Conservation (phyloP, 2,113 vertebrate genomes). For the Lontra canadensis region DNA sequence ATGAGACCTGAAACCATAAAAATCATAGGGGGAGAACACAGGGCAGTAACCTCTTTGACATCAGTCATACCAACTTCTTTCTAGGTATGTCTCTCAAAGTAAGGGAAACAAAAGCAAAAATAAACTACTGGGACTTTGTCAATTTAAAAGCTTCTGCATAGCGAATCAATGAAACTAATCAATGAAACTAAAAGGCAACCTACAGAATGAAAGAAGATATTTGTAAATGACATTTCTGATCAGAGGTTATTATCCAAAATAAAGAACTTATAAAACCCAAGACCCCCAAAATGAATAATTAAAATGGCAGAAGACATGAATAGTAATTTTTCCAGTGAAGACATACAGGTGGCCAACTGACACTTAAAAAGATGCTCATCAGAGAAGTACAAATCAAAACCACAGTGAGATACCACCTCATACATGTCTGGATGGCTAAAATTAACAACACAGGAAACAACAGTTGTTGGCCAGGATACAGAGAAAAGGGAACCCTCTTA, state of each 20-base stretch:
- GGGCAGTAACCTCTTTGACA: background rate
- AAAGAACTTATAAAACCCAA: background rate
- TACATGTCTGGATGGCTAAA: background rate
- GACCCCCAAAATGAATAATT: background rate
- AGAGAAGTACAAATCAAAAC: background rate
- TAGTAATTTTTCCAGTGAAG: background rate
- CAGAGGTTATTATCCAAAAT: background rate
- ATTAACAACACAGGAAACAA: background rate
- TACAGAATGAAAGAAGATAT: background rate
- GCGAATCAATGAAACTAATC: background rate
- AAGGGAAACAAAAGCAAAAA: background rate
- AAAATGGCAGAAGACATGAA: background rate
- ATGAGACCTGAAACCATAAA: background rate
- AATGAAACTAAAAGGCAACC: background rate
- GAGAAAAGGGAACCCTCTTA: background rate
- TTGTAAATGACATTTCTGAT: background rate
- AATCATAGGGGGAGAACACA: background rate
- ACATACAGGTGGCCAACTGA: background rate
- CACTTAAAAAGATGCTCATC: background rate
- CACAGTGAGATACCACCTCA: background rate
- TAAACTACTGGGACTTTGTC: background rate
- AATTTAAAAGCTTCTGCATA: background rate
- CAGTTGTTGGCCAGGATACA: background rate
- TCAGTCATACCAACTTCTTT: background rate
- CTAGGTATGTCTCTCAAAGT: background rate